Base-by-base conservation (phyloP, 37 sponge, comb jelly and placozoan species). In the Dysidea cf. avara region DNA sequence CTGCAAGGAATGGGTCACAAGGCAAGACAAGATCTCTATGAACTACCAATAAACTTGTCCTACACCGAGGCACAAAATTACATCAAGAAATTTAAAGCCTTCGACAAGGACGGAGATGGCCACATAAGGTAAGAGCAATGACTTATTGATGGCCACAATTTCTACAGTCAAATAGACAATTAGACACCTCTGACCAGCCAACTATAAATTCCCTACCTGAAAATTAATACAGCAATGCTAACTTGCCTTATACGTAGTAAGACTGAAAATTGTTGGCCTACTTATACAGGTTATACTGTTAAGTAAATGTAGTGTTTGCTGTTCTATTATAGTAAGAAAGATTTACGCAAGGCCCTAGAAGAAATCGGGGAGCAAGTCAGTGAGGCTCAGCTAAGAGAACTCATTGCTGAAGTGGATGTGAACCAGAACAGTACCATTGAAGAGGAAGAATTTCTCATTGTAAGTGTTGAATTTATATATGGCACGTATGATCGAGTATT, bases 361-460 rank as follows among this genome's bases (percentile, higher is more conserved):
- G 85, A 87, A 46, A 87, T 94, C 65, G 90, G 90, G 49, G 90
- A 85, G 55, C 55, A 61, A 11, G 90, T 96, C 4, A 48, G 53
- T n/a, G 96, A 96, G 32, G 61, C 61, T 20, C 76, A 96, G 58
- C 72, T 96, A 70, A 89, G 90, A 18, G 93, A 85, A 2, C 84
- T 96, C 14, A 96, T 96, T 51, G 82, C 96, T 32, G 93, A 99
- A 65, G 99, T 95, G 46, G 99, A 99, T 61, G 83, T 89, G 29
- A 95, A 99, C 68, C 80, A 86, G 83, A 99, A 99, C 71, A 79
- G 83, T 26, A 92, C 92, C 39, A 92, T 99, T 39, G 99, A 99
- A 34, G 76, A 93, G 33, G 99, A 99, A 6, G 99, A 99, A 85
- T 99, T 99, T 61, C 77, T 95, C 7, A 86, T 90, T 85, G 89